Base-by-base conservation (phyloP, 2,113 vertebrate genomes). In the Oophaga pumilio region DNA sequence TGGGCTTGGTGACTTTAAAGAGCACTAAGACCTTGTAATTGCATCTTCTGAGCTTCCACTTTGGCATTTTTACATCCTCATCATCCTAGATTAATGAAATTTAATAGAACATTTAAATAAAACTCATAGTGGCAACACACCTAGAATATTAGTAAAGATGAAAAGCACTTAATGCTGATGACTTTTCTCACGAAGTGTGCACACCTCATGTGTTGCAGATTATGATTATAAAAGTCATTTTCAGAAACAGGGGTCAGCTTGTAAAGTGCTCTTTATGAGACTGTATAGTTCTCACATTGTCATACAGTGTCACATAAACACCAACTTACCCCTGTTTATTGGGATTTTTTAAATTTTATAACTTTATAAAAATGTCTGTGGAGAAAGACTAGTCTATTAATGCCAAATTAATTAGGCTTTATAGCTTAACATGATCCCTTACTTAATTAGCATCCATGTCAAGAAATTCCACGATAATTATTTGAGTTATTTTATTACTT, bases 1-100 rank as follows among this genome's bases (percentile, higher is more conserved):
- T 78, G 85, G 85, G 85, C 15, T 78, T 86, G 85, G 85, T 77
- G 64, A 86, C 85, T 53, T 86, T 86, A 26, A 78, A 64, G 60
- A 50, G 50, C 60, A 53, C 43, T 86, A 86, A 86, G 60, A 66
- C 85, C 76, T 49, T 86, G 28, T 86, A 86, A 86, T 86, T 86
- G 73, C 57, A 62, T 33, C 69, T 62, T 77, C 33, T 49, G 73
- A 77, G 84, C 33, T 85, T 85, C 59, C 18, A 33, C 0, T 52
- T 86, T 86, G 73, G 49, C 74, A 68, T 86, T 79, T 78, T 86
- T 78, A 86, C 74, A 69, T 68, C n/a, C n/a, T 24, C 60, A 79
- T 86, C 76, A 66, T 86, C 22, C 22, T 43, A 56, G 18, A 66
- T 79, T 86, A 78, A 86, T 79, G 49, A 56, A 86, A 86, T 86